A percentile compares a stretch with the other conserved stretches of the same genome.
phyloP scores from a whole-genome alignment of 2,888 invertebrate genomes.

The Papilio demoleus region DNA sequence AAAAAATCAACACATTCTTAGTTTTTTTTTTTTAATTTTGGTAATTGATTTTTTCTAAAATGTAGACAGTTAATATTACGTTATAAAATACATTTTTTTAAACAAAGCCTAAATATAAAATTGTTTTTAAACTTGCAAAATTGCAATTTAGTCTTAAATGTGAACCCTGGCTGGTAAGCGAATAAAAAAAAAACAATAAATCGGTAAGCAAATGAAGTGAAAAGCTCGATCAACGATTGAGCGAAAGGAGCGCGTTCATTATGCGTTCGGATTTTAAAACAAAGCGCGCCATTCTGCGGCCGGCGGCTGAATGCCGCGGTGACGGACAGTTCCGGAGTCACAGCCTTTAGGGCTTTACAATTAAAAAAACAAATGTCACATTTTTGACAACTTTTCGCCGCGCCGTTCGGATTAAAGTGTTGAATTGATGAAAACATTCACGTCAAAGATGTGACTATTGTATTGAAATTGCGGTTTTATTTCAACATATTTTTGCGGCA shows the following conservation, averaged over 20 bases:
- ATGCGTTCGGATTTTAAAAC: slow-evolving; percentile 78
- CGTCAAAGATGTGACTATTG: slow-evolving; percentile 9
- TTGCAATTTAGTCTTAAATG: slow-evolving; percentile 3
- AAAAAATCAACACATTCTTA: too few species aligned
- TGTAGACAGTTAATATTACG: too few species aligned
- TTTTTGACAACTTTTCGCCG: slow-evolving; percentile 55
- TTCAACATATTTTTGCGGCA: background rate
- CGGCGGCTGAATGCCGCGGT: slow-evolving; percentile 77
- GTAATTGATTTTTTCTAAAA: too few species aligned
- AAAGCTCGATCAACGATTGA: slow-evolving; percentile 77
- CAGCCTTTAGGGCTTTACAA: slow-evolving; percentile 65
- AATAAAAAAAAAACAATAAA: slow-evolving; percentile 40
- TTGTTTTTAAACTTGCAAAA: background rate
- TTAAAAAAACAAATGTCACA: slow-evolving; percentile 49
- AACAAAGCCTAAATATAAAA: too few species aligned
- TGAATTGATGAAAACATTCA: slow-evolving; percentile 18
- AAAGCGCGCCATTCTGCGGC: slow-evolving; percentile 74
- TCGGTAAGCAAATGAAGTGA: slow-evolving; percentile 76
- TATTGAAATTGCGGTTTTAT: slow-evolving; percentile 5
- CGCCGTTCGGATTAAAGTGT: slow-evolving; percentile 44
- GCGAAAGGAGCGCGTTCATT: slow-evolving; percentile 70
- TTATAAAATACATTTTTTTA: too few species aligned
- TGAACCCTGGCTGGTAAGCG: slow-evolving; percentile 39
- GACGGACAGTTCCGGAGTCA: slow-evolving; percentile 69
- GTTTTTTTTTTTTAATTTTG: too few species aligned